phyloP scores from a whole-genome alignment of 2,797 vertebrate genomes.

The Poeciliopsis presidionis region DNA sequence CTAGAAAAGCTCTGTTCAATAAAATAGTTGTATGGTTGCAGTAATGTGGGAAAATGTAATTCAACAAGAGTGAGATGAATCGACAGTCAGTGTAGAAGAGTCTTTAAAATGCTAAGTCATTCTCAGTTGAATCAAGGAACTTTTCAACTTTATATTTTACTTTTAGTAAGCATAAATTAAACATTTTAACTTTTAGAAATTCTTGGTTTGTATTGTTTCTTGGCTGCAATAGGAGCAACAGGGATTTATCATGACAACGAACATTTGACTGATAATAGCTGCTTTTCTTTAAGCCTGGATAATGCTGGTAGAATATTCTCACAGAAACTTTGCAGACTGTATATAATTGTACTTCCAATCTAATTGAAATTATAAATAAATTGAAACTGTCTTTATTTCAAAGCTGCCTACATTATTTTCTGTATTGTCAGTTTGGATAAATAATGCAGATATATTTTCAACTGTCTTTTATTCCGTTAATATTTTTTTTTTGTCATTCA shows the following conservation, averaged over 20 bases:
- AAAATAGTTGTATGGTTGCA: constrained; percentile 5
- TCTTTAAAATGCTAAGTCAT: background rate
- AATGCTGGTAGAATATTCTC: background rate
- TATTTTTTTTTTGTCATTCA: background rate
- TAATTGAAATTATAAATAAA: background rate
- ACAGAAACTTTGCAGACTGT: background rate
- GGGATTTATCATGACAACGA: background rate
- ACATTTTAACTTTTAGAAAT: background rate
- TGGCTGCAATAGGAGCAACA: background rate
- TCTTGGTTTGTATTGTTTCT: background rate
- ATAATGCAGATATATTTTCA: background rate
- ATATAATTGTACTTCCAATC: background rate
- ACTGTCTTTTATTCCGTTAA: background rate
- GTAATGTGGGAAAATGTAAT: background rate
- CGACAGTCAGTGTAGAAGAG: background rate
- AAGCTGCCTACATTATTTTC: background rate
- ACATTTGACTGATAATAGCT: background rate
- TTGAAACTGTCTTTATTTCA: background rate
- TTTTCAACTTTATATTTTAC: background rate
- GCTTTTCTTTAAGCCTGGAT: background rate
- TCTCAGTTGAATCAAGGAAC: background rate
- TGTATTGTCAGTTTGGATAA: background rate
- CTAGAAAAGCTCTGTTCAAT: constrained; percentile 19
- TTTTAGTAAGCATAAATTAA: constrained; percentile 5
- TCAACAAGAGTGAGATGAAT: background rate